Conservation (phyloP, 1,140 invertebrate genomes). For the Bombus picipes region DNA sequence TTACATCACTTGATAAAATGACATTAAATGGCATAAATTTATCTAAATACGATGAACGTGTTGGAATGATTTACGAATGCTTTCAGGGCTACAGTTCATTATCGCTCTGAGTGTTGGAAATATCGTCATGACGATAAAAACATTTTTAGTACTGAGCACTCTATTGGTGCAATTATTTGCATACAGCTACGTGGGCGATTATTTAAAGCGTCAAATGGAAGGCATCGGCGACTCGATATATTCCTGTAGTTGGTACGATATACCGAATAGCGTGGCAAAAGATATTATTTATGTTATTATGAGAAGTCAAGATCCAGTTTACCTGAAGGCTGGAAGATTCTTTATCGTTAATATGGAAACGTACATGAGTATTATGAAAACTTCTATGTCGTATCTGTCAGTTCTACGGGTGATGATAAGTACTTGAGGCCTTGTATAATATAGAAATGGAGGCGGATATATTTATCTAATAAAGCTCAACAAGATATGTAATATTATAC, state of each 20-base stretch:
- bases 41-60: too few relatives aligned
- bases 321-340: conserved; percentile 37
- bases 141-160: not conserved
- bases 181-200: conserved; percentile 55
- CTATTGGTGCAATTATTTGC: conserved; percentile 32
- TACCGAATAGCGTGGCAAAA: conserved; percentile 14
- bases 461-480: not conserved
- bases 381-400: conserved; percentile 60
- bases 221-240: conserved; percentile 37
- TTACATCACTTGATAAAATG: not conserved
- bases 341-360: conserved; percentile 52
- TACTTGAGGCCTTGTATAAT: not conserved
- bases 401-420: conserved; percentile 57
- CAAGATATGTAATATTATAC: not conserved
- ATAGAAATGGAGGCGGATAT: not conserved
- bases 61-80: not conserved
- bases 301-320: conserved; percentile 24
- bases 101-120: conserved; percentile 32
- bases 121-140: conserved; percentile 26
- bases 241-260: conserved; percentile 39
- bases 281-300: conserved; percentile 42
- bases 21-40: too few relatives aligned
- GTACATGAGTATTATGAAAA: conserved; percentile 57
- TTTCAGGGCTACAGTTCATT: conserved; percentile 57
- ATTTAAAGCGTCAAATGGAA: conserved; percentile 54